phyloP scores from a whole-genome alignment of 2,888 invertebrate genomes.

The Cheilosia scutellata region DNA sequence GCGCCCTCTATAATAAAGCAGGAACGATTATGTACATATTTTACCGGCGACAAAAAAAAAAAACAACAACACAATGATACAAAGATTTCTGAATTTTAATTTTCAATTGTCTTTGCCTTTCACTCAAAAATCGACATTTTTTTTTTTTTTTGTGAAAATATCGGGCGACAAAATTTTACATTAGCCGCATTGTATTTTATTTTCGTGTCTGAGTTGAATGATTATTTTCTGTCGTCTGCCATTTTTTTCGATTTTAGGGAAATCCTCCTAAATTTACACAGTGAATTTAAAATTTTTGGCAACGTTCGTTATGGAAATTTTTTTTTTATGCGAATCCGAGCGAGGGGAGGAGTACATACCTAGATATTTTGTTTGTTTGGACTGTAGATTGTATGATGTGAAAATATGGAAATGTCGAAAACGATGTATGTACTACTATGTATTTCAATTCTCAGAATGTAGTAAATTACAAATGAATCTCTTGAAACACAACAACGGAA shows the following conservation, averaged over 20 bases:
- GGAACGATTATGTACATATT: too few species aligned
- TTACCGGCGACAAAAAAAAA: neutral
- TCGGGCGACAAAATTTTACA: conserved; percentile 35
- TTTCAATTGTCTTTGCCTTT: conserved; percentile 12
- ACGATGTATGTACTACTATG: too few species aligned
- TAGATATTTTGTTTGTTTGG: too few species aligned
- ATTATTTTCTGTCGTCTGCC: neutral
- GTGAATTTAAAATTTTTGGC: conserved; percentile 43
- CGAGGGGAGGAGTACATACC: neutral
- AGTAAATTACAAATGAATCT: too few species aligned
- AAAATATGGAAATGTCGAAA: too few species aligned
- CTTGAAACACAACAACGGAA: too few species aligned
- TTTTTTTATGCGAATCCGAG: conserved; percentile 30
- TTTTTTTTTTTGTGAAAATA: conserved; percentile 11
- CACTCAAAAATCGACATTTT: conserved; percentile 16
- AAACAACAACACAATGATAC: conserved; percentile 4
- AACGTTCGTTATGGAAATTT: conserved; percentile 52
- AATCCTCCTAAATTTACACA: conserved; percentile 64
- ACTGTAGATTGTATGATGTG: too few species aligned
- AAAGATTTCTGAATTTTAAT: conserved; percentile 1
- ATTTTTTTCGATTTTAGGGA: conserved; percentile 41
- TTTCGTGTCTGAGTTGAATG: neutral
- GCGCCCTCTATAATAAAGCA: too few species aligned
- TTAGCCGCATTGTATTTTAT: conserved; percentile 16
- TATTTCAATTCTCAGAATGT: too few species aligned